Conservation (phyloP, 2,888 invertebrate species). For the Choreutis nemorana region DNA sequence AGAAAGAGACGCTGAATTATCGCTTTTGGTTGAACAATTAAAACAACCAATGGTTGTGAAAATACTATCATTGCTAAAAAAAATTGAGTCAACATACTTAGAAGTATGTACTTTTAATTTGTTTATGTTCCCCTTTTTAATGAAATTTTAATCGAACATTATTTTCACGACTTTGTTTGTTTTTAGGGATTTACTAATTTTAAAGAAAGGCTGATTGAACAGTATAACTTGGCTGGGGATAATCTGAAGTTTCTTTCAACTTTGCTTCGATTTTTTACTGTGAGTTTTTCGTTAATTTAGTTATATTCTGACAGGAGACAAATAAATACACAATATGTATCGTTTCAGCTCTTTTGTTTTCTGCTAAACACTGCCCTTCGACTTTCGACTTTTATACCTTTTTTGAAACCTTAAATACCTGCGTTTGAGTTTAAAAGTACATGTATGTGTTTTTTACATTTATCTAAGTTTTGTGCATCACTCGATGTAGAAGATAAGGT, state of each 20-base stretch:
- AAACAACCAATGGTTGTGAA: conserved; percentile 73
- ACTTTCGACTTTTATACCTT: conserved; percentile 5
- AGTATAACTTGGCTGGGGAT: conserved; percentile 77
- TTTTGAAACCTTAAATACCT: no score
- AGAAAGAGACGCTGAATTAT: conserved; percentile 78
- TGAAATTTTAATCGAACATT: no score
- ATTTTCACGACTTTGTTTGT: conserved; percentile 42
- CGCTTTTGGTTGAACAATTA: conserved; percentile 82
- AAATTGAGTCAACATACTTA: conserved; percentile 58
- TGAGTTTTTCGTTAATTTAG: conserved; percentile 20
- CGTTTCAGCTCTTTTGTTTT: no score
- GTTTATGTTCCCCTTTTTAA: no score
- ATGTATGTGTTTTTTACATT: background rate
- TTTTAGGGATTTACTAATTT: conserved; percentile 65
- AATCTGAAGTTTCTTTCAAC: conserved; percentile 82
- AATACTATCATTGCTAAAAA: conserved; percentile 67
- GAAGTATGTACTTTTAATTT: conserved; percentile 25
- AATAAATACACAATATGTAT: no score
- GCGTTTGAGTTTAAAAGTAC: no score
- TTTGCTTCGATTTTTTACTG: conserved; percentile 74
- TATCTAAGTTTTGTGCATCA: no score
- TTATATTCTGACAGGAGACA: no score
- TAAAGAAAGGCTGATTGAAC: conserved; percentile 70
- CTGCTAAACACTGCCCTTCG: no score
- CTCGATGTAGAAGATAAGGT: no score